Evolutionary conservation across 2,888 invertebrate species (phyloP).

Genomic region (Pristionchus maxplancki): DNA sequence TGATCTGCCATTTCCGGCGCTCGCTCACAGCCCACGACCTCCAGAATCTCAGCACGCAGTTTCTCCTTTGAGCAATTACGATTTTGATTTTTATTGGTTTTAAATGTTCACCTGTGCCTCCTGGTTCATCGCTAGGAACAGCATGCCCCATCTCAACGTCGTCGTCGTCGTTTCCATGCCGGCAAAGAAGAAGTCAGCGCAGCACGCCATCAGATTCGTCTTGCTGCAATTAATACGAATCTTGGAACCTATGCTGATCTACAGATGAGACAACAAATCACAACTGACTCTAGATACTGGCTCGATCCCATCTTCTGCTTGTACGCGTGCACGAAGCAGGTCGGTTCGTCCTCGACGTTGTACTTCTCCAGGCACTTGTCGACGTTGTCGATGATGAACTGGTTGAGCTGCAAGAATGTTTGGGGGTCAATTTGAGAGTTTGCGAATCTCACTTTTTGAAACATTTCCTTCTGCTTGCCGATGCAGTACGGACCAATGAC

Average conservation of each 20-base stretch:
- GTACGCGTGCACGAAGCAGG: conserved; percentile 23
- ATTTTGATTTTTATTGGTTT: background rate
- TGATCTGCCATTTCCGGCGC: background rate
- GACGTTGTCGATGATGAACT: background rate
- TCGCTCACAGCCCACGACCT: background rate
- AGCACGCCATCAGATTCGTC: background rate
- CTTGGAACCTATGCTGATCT: too few species aligned
- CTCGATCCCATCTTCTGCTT: background rate
- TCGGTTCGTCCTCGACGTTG: background rate
- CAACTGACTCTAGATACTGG: background rate
- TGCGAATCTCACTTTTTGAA: background rate
- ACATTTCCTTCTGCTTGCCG: background rate
- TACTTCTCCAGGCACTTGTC: background rate
- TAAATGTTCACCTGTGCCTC: background rate
- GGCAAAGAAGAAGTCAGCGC: background rate
- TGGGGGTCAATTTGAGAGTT: background rate
- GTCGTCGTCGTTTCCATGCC: conserved; percentile 20
- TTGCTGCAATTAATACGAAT: too few species aligned
- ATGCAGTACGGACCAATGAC: background rate
- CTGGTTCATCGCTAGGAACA: background rate
- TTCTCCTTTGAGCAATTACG: background rate
- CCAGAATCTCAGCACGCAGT: background rate
- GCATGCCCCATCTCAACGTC: conserved; percentile 20
- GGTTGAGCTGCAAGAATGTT: background rate
- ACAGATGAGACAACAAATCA: background rate